Evolutionary conservation across 2,113 vertebrate species (phyloP).

Genomic region (Tachysurus fulvidraco): DNA sequence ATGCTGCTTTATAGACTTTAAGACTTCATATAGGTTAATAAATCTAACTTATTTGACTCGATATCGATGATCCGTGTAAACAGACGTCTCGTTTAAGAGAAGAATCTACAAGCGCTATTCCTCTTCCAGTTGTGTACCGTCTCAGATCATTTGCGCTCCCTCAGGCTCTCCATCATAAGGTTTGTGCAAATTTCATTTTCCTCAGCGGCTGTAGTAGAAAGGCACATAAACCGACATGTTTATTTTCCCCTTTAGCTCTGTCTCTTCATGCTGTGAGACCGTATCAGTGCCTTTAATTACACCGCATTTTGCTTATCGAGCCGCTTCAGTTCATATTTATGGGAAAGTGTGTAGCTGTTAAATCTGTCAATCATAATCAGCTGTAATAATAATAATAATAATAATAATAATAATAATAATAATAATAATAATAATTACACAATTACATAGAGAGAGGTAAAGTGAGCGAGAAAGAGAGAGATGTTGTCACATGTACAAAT

Average conservation of each 20-base stretch:
- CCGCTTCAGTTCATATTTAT: background rate
- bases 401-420: background rate
- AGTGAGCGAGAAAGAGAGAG: background rate
- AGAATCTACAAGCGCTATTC: too few species aligned
- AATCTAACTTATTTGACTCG: background rate
- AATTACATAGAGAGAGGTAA: background rate
- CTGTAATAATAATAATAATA: background rate
- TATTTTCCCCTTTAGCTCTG: background rate
- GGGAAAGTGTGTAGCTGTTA: background rate
- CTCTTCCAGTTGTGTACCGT: too few species aligned
- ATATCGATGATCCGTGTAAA: too few species aligned
- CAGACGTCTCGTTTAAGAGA: background rate
- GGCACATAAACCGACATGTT: too few species aligned
- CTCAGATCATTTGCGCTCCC: too few species aligned
- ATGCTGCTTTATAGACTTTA: too few species aligned
- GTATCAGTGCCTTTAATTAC: background rate
- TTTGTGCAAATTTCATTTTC: too few species aligned
- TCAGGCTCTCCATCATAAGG: too few species aligned
- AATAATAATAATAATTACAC: background rate
- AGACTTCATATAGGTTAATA: too few species aligned
- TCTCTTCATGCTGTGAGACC: background rate
- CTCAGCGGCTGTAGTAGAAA: too few species aligned
- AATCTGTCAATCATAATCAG: background rate
- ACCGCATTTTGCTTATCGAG: background rate
- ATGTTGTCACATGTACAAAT: background rate